These are phyloP conservation scores for Athene noctua DNA, from an alignment of 2,113 vertebrate species.

Conservation along the genomic window DNA sequence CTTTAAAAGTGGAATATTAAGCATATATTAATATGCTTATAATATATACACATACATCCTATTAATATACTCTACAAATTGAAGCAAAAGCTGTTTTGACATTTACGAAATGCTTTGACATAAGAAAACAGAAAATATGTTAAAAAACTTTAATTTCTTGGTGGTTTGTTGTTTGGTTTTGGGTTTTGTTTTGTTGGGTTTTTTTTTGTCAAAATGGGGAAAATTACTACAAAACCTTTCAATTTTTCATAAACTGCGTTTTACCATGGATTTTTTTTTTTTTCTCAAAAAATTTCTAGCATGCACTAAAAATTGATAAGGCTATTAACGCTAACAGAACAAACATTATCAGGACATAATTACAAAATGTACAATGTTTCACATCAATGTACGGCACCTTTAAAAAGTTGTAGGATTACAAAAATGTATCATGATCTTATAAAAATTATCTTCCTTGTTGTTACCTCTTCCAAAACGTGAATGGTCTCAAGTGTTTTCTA, in stretches of 20 bases:
- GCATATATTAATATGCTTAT: not conserved
- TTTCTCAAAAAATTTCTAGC: accelerated
- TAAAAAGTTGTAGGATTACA: not conserved
- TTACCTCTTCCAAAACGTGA: not conserved
- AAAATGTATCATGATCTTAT: not conserved
- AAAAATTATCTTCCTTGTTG: not conserved
- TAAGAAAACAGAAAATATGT: not conserved
- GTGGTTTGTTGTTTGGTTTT: not conserved
- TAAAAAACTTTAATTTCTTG: not conserved
- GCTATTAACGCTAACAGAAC: not conserved
- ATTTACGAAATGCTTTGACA: not conserved
- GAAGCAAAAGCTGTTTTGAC: not conserved
- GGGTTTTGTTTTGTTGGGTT: too few relatives aligned
- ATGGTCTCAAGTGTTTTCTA: not conserved
- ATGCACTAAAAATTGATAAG: not conserved
- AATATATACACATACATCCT: not conserved
- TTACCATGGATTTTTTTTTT: not conserved
- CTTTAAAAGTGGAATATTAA: not conserved
- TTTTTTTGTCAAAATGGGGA: not conserved
- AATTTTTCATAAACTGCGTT: not conserved
- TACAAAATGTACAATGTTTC: not conserved
- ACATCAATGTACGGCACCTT: not conserved
- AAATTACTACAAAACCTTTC: not conserved
- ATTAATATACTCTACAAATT: not conserved
- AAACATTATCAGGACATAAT: not conserved